These are phyloP conservation scores for Acleris laterana DNA, from an alignment of 2,888 invertebrate species.

Conservation along the genomic window DNA sequence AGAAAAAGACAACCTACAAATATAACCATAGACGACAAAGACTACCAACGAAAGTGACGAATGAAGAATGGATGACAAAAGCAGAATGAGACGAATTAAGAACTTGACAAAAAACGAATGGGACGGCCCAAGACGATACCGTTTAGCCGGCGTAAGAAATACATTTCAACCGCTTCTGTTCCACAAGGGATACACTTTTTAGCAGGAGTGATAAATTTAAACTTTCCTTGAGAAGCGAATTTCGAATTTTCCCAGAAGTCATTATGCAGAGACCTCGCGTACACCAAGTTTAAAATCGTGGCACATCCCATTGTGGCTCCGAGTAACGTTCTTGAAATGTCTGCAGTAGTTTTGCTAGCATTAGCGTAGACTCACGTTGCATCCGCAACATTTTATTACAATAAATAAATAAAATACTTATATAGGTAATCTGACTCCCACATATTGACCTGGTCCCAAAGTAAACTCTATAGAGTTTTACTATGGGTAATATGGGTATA, in stretches of 20 bases:
- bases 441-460: no score
- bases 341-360: conserved; percentile 39
- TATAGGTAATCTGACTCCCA: no score
- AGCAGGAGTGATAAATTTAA: conserved; percentile 33
- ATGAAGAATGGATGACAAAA: not conserved
- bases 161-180: conserved; percentile 7
- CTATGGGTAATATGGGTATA: no score
- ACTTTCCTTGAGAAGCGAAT: conserved; percentile 30
- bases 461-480: no score
- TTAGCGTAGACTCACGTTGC: conserved; percentile 36
- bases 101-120: conserved; percentile 2
- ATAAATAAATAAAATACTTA: no score
- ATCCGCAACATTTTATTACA: not conserved
- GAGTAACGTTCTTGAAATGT: conserved; percentile 39
- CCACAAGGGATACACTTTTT: conserved; percentile 22
- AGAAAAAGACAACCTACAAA: not conserved
- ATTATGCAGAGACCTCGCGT: conserved; percentile 52
- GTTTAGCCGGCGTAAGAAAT: not conserved
- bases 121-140: no score
- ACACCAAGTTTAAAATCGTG: conserved; percentile 49
- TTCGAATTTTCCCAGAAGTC: conserved; percentile 47
- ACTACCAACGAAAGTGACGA: not conserved
- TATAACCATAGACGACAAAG: not conserved
- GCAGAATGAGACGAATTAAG: not conserved
- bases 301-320: conserved; percentile 43